phyloP scores from a whole-genome alignment of 2,888 invertebrate genomes.

The Drosophila algonquin region DNA sequence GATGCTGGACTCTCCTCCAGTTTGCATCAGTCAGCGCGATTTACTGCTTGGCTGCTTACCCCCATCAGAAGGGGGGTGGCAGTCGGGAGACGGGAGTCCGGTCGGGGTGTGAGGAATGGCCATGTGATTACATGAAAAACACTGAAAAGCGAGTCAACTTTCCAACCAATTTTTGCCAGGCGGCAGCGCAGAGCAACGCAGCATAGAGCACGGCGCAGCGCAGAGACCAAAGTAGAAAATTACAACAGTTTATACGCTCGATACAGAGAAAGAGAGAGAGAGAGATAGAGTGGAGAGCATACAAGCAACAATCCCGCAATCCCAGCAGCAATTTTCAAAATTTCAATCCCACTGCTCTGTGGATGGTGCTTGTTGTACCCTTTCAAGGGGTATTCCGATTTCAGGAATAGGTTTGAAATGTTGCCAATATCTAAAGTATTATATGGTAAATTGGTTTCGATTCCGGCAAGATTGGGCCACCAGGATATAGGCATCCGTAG shows the following conservation, averaged over 20 bases:
- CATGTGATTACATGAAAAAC: conserved; percentile 62
- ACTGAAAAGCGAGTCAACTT: conserved; percentile 49
- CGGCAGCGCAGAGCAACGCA: conserved; percentile 32
- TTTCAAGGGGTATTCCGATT: conserved; percentile 3
- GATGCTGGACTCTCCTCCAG: conserved; percentile 21
- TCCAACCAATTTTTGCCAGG: conserved; percentile 63
- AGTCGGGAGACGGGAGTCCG: conserved; percentile 9
- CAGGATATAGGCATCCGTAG: too few species aligned
- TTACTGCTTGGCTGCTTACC: conserved; percentile 71
- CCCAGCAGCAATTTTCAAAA: conserved; percentile 80
- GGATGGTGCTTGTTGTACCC: conserved; percentile 20
- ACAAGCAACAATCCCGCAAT: conserved; percentile 72
- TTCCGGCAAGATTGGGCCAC: too few species aligned
- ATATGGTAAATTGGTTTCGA: too few species aligned
- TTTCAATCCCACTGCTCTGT: conserved; percentile 68
- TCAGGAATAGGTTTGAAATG: background rate
- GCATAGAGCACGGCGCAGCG: conserved; percentile 21
- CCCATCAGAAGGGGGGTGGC: conserved; percentile 7
- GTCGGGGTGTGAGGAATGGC: conserved; percentile 21
- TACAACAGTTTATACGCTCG: conserved; percentile 54
- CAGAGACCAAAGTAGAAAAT: conserved; percentile 56
- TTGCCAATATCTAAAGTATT: background rate
- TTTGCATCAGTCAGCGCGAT: conserved; percentile 65
- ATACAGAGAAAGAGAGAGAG: conserved; percentile 7
- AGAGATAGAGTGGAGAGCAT: conserved; percentile 8